Percentiles rank a stretch among this genome's conserved stretches.
Conservation (phyloP, 2,113 vertebrate genomes). For the Brienomyrus longianalis region DNA sequence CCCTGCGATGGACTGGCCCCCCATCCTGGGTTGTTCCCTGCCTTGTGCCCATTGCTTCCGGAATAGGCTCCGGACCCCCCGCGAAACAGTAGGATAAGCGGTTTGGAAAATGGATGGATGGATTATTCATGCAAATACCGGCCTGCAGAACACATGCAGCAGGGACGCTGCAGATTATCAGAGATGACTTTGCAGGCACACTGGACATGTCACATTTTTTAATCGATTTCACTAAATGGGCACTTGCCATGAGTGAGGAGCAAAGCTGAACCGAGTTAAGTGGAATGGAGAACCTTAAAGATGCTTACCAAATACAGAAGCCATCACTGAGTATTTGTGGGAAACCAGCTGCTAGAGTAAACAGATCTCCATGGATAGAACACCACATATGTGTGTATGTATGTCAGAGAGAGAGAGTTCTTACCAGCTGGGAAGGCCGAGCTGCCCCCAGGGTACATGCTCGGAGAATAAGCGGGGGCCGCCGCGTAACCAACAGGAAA, state of each 20-base stretch:
- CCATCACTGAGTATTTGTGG: not conserved
- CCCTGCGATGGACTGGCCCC: too few relatives aligned
- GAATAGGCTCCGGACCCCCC: too few relatives aligned
- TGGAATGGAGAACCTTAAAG: not conserved
- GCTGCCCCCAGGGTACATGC: slow-evolving; percentile 85
- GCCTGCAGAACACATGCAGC: not conserved
- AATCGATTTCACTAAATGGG: not conserved
- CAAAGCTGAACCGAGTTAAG: not conserved
- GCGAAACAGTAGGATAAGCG: too few relatives aligned
- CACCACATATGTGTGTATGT: too few relatives aligned
- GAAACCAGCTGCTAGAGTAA: not conserved
- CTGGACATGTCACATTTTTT: not conserved
- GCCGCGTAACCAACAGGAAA: slow-evolving; percentile 91
- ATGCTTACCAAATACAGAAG: not conserved
- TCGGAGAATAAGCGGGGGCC: slow-evolving; percentile 83
- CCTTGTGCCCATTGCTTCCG: too few relatives aligned
- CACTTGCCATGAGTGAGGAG: not conserved
- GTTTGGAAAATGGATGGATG: too few relatives aligned
- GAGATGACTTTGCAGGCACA: not conserved
- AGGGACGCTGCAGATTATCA: not conserved
- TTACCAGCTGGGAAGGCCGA: slow-evolving; percentile 84
- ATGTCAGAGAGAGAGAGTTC: not conserved
- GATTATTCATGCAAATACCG: not conserved
- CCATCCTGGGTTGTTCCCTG: too few relatives aligned
- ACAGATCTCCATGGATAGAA: not conserved